Base-by-base conservation (phyloP, 2,888 invertebrate genomes). In the Lacanobia oleracea region DNA sequence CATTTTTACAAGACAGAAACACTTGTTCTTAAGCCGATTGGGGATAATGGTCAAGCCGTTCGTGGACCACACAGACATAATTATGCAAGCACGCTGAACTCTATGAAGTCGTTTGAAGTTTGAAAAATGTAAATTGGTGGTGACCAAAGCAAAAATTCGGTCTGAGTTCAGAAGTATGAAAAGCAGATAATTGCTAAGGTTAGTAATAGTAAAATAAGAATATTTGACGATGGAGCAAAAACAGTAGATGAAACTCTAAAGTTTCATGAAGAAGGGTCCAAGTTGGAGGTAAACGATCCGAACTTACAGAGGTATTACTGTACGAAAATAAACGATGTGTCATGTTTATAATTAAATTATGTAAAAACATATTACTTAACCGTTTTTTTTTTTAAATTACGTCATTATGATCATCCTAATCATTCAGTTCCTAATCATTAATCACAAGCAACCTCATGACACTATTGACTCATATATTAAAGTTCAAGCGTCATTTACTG, bases 21-120 rank as follows among this genome's bases (percentile, higher is more conserved):
- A 84, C 80, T 85, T 85, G 85, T 81, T 79, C 54, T 56, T 64
- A 72, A 71, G 63, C 70, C 51, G 65, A 59, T 78, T 74, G 65
- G 57, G 12, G 56, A 53, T 70, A 23, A 70, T 78, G 57, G 62
- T 37, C 48, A 64, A 61, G 62, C 54, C 65, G 48, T 53, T 63
- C 45, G 60, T 69, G 8, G 68, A 68, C 78, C 69, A 70, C 67
- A 66, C 57, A 67, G 51, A 56, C 67, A 23, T 8, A 67, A 69
- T 71, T 77, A 72, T 75, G 67, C n/a, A 66, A 72, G 65, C 78
- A 61, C 10, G 60, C 18, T 61, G 63, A 78, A 59, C 14, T 57
- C 21, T 61, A 70, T 75, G 33, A 69, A 76, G 56, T 51, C 27
- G n/a, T 72, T 56, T 61, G 21, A 18, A 40, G n/a, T 40, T 40